A percentile compares a stretch with the other conserved stretches of the same genome.
Conservation (phyloP, 2,113 vertebrate genomes). For the Psophia crepitans region DNA sequence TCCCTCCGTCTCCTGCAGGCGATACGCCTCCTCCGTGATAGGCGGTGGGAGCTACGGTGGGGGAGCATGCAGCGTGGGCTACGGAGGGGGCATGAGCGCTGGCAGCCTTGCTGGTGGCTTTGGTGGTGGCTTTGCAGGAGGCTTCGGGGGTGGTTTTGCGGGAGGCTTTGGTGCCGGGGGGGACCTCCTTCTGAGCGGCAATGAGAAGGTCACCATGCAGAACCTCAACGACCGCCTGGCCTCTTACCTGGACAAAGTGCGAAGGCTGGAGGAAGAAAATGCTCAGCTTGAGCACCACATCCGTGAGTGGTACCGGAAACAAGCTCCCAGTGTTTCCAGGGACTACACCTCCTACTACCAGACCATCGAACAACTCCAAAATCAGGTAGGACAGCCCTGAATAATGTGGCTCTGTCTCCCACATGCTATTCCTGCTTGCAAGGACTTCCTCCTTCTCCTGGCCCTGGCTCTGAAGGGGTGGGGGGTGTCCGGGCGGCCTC, state of each 20-base stretch:
- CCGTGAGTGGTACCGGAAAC: slow-evolving; percentile 71
- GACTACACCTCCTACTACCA: slow-evolving; percentile 75
- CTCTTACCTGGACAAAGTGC: slow-evolving; percentile 69
- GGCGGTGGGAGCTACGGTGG: neutral
- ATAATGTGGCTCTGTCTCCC: rapidly evolving
- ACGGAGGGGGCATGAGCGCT: neutral
- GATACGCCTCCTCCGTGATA: neutral
- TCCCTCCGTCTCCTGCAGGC: slow-evolving; percentile 11
- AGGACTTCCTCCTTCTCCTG: neutral
- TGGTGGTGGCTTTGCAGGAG: neutral
- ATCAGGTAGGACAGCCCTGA: neutral
- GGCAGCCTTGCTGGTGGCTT: neutral
- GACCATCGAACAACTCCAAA: slow-evolving; percentile 70
- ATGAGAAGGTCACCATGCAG: slow-evolving; percentile 75
- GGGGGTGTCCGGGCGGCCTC: too few species aligned
- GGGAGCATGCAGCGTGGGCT: neutral
- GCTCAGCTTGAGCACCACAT: slow-evolving; percentile 71
- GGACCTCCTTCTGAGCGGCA: slow-evolving; percentile 55
- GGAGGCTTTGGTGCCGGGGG: slow-evolving; percentile 14
- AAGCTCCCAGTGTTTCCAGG: slow-evolving; percentile 27
- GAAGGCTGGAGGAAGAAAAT: slow-evolving; percentile 71
- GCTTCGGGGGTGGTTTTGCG: neutral
- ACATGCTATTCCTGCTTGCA: rapidly evolving
- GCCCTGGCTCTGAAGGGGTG: neutral
- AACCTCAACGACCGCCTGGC: slow-evolving; percentile 76